Conservation (phyloP, 2,113 vertebrate species). For the Neogale vison region DNA sequence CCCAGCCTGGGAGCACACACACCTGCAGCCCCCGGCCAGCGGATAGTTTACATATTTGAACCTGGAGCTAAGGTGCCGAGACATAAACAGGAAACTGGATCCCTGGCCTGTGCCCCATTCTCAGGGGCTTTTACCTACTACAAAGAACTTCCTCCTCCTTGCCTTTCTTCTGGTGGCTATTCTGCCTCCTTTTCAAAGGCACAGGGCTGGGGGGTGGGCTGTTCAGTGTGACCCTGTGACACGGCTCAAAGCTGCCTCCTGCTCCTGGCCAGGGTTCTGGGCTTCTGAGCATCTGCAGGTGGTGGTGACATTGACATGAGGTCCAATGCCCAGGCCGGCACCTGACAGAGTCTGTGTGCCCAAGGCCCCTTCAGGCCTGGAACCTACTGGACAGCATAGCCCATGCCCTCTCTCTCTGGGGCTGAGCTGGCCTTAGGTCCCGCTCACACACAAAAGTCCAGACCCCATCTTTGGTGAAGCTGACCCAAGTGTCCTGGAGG, state of each 20-base stretch:
- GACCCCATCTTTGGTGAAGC: not conserved
- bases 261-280: conserved; percentile 2
- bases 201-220: conserved; percentile 25
- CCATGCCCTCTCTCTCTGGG: not conserved
- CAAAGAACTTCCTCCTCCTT: conserved; percentile 71
- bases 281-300: conserved; percentile 40
- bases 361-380: not conserved
- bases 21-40: conserved; percentile 83
- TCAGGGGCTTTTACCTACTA: conserved; percentile 76
- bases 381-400: not conserved
- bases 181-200: conserved; percentile 71
- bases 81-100: conserved; percentile 87
- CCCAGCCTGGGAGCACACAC: conserved; percentile 77
- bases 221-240: conserved; percentile 68
- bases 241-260: conserved; percentile 62
- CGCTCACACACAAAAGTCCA: not conserved
- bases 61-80: conserved; percentile 83
- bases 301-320: conserved; percentile 24
- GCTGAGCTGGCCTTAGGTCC: not conserved
- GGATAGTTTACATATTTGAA: conserved; percentile 89
- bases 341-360: not conserved
- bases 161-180: conserved; percentile 61
- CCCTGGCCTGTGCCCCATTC: conserved; percentile 42
- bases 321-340: not conserved
- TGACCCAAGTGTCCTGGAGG: not conserved